Evolutionary conservation across 2,888 invertebrate species (phyloP).

Genomic region (Zootermopsis nevadensis): DNA sequence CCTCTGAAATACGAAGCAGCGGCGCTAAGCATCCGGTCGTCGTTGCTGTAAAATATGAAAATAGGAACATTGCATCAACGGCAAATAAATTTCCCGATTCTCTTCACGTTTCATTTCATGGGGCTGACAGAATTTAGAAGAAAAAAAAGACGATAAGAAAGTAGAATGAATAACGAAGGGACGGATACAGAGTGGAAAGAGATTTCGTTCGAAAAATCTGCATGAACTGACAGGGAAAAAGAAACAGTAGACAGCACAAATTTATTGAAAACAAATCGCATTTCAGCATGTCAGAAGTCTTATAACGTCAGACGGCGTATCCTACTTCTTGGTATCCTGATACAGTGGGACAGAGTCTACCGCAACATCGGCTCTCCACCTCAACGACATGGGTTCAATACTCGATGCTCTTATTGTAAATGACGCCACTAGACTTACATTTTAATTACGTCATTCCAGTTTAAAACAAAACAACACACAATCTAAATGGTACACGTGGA

Average conservation of each 20-base stretch:
- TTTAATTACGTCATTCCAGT: no score
- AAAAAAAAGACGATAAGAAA: background rate
- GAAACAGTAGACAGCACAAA: background rate
- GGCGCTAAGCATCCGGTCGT: no score
- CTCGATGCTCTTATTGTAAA: no score
- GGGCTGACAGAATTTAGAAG: background rate
- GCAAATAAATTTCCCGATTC: constrained; percentile 20
- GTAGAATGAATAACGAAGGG: background rate
- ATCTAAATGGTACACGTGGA: no score
- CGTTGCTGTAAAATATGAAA: background rate
- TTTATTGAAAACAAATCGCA: background rate
- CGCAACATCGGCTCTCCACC: no score
- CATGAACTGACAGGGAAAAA: constrained; percentile 18
- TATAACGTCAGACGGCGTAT: no score
- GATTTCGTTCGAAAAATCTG: constrained; percentile 5
- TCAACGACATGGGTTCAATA: no score
- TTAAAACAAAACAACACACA: no score
- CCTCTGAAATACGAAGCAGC: no score
- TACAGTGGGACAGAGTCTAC: no score
- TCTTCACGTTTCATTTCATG: constrained; percentile 31
- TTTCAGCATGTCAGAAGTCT: background rate
- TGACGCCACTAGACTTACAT: no score
- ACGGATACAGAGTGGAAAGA: background rate
- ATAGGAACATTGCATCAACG: constrained; percentile 13
- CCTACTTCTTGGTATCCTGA: no score